These are phyloP conservation scores for Hermodice carunculata DNA, from an alignment of 2,888 invertebrate genomes.

Conservation along the genomic window DNA sequence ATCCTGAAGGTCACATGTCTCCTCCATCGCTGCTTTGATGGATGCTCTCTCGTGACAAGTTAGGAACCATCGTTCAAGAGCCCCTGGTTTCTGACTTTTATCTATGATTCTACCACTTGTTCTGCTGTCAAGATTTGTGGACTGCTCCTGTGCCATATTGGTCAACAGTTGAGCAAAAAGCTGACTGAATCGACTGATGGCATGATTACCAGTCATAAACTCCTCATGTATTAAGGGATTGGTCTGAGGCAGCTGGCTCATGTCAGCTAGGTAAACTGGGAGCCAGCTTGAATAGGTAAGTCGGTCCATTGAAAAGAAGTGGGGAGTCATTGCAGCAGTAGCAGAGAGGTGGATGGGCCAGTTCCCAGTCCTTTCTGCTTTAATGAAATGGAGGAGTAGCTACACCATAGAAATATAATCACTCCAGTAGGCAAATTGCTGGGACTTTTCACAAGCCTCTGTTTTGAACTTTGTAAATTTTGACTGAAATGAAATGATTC, in stretches of 20 bases:
- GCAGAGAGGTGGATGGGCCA: neutral
- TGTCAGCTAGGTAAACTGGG: neutral
- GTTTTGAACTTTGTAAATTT: too few relatives aligned
- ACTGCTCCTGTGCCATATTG: constrained; percentile 5
- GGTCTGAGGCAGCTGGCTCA: neutral
- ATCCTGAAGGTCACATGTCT: neutral
- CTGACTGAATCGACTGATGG: neutral
- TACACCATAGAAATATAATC: neutral
- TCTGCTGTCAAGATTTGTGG: neutral
- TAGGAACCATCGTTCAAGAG: neutral
- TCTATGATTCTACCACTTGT: neutral
- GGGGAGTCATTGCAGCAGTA: neutral
- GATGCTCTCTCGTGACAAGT: neutral
- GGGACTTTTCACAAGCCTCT: too few relatives aligned
- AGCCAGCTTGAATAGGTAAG: neutral
- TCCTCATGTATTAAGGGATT: neutral
- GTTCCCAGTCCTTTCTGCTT: neutral
- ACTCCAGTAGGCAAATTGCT: too few relatives aligned
- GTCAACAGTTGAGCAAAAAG: neutral
- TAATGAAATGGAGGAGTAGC: neutral
- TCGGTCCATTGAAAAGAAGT: neutral
- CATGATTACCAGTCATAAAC: neutral
- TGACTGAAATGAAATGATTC: too few relatives aligned
- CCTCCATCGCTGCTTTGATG: neutral
- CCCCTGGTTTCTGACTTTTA: neutral